phyloP scores from a whole-genome alignment of 2,888 invertebrate species.

The Pyrgus malvae region DNA sequence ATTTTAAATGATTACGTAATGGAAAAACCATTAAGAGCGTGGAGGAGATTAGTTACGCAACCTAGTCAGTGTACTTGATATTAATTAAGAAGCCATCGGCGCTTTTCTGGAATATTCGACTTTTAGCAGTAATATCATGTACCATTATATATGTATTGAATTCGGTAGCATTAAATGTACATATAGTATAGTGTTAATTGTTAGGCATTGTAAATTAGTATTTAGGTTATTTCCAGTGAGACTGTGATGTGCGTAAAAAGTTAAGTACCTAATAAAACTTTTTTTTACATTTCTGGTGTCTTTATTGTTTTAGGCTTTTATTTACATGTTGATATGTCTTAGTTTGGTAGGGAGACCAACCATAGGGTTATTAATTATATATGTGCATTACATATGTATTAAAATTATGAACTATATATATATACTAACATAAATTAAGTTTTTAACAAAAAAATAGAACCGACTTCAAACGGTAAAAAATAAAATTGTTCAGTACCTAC shows the following conservation, averaged over 20 bases:
- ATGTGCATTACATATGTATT: no score
- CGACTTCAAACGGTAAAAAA: no score
- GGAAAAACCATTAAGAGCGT: slow-evolving; percentile 51
- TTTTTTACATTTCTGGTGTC: no score
- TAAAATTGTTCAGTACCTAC: no score
- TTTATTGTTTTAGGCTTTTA: no score
- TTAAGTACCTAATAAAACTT: neutral
- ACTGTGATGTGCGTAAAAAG: slow-evolving; percentile 16
- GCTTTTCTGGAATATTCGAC: neutral
- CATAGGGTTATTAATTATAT: no score
- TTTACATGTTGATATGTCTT: no score
- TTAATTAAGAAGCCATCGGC: neutral
- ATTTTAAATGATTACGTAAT: slow-evolving; percentile 52
- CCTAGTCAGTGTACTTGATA: slow-evolving; percentile 19
- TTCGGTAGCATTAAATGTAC: neutral
- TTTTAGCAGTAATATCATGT: neutral
- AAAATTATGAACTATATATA: no score
- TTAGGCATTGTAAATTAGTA: neutral
- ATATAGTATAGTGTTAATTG: neutral
- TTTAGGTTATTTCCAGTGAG: slow-evolving; percentile 7
- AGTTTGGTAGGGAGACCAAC: no score
- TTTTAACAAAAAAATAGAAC: no score
- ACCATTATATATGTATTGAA: neutral
- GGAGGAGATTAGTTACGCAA: slow-evolving; percentile 51
- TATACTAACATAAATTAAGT: no score